These are phyloP conservation scores for Drosophila tropicalis DNA, from an alignment of 1,140 invertebrate species.

Conservation along the genomic window DNA sequence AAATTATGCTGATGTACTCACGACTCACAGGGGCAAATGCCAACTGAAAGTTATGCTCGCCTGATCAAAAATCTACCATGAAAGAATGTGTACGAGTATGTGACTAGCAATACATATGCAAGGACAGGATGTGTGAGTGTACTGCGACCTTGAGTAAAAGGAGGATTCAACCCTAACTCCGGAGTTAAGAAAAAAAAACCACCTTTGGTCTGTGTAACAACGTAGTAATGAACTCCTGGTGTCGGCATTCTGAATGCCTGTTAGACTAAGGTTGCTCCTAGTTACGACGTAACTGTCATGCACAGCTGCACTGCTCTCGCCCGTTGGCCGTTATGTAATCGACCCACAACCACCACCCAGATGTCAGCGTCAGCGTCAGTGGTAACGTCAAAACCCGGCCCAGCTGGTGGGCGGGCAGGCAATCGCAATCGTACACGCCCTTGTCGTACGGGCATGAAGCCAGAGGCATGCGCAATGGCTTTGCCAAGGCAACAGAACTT, in stretches of 20 bases:
- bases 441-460: slow-evolving; percentile 23
- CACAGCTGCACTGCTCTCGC: slow-evolving; percentile 43
- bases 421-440: slow-evolving; percentile 50
- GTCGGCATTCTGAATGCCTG: slow-evolving; percentile 61
- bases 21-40: neutral
- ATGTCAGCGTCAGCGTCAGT: slow-evolving; percentile 18
- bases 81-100: slow-evolving; percentile 82
- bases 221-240: slow-evolving; percentile 60
- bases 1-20: slow-evolving; percentile 39
- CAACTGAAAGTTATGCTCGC: slow-evolving; percentile 51
- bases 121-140: slow-evolving; percentile 38
- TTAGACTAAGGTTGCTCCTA: slow-evolving; percentile 80
- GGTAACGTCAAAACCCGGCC: slow-evolving; percentile 66
- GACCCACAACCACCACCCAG: slow-evolving; percentile 24
- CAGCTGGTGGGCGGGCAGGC: slow-evolving; percentile 48
- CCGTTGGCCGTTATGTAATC: slow-evolving; percentile 65
- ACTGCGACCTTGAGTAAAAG: slow-evolving; percentile 64
- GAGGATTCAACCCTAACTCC: slow-evolving; percentile 54
- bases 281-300: slow-evolving; percentile 82
- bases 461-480: slow-evolving; percentile 57
- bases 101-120: slow-evolving; percentile 58
- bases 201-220: slow-evolving; percentile 56
- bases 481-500: neutral
- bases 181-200: slow-evolving; percentile 12
- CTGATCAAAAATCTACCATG: slow-evolving; percentile 74